A percentile compares a stretch with the other conserved stretches of the same genome.
These are phyloP conservation scores for Drosophila rubida DNA, from an alignment of 2,888 invertebrate genomes.

Conservation along the genomic window DNA sequence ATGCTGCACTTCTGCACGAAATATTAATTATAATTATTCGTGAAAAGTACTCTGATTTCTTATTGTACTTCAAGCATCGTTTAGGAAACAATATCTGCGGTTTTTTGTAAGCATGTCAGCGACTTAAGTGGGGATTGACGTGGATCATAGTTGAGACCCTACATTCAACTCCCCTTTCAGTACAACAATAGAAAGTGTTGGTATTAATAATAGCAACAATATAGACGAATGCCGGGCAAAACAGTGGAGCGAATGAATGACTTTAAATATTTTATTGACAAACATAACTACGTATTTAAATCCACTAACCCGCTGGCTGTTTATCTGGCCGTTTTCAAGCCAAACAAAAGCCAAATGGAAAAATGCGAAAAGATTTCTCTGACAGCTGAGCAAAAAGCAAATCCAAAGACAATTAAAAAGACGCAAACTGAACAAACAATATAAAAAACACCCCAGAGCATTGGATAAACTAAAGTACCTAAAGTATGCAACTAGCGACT, in stretches of 20 bases:
- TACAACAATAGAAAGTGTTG: slow-evolving; percentile 24
- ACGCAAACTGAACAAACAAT: slow-evolving; percentile 33
- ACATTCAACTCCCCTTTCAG: slow-evolving; percentile 11
- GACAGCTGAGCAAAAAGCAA: slow-evolving; percentile 40
- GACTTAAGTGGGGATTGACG: not conserved
- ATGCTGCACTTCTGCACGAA: not conserved
- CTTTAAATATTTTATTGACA: slow-evolving; percentile 50
- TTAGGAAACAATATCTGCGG: not conserved
- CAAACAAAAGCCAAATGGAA: slow-evolving; percentile 22
- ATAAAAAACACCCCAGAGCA: slow-evolving; percentile 26
- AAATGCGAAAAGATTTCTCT: slow-evolving; percentile 24
- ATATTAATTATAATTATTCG: too few species aligned
- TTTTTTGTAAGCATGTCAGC: not conserved
- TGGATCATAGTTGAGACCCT: not conserved
- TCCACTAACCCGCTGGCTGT: slow-evolving; percentile 46
- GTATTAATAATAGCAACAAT: slow-evolving; percentile 15
- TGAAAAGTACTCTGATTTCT: not conserved
- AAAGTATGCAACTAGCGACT: not conserved
- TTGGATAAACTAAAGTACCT: not conserved
- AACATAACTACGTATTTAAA: slow-evolving; percentile 45
- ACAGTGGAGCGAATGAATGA: slow-evolving; percentile 27
- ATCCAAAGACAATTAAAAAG: slow-evolving; percentile 45
- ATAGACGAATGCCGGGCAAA: slow-evolving; percentile 1
- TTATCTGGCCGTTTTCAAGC: slow-evolving; percentile 46
- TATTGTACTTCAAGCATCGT: not conserved